phyloP scores from a whole-genome alignment of 1,140 invertebrate species.

The Zeugodacus cucurbitae region DNA sequence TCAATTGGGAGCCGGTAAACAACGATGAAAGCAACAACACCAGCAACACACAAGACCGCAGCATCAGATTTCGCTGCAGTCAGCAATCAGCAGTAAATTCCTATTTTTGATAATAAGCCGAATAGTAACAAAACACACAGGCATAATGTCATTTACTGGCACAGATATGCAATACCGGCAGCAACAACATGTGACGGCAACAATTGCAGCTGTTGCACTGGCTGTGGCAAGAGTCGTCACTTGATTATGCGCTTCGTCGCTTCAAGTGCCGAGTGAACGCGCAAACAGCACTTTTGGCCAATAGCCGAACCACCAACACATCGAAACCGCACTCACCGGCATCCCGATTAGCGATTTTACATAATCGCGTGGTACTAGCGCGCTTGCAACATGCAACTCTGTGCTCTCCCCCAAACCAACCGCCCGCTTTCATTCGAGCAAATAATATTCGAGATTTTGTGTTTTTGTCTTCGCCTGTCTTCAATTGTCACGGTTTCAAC shows the following conservation, averaged over 20 bases:
- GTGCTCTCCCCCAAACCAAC: background rate
- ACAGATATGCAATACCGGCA: background rate
- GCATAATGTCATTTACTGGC: background rate
- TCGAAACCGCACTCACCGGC: background rate
- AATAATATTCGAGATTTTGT: background rate
- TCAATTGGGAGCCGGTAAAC: background rate
- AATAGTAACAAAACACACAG: background rate
- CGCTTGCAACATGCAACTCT: background rate
- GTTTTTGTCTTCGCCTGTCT: background rate
- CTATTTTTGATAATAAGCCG: background rate
- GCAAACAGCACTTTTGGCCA: background rate
- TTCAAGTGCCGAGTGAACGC: background rate
- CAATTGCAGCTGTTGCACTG: background rate
- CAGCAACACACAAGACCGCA: background rate
- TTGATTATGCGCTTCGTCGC: background rate
- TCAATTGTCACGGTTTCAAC: background rate
- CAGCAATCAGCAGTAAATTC: background rate
- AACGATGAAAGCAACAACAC: background rate
- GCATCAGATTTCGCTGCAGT: background rate
- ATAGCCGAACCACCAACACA: background rate
- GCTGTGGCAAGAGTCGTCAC: background rate
- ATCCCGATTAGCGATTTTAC: slow-evolving; percentile 16
- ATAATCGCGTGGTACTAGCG: background rate
- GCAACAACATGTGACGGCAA: background rate
- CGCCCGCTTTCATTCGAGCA: background rate